Evolutionary conservation across 1,140 invertebrate species (phyloP), one percentile per base, ranked within the genome.

Genomic region (Mactra quadrangularis): DNA sequence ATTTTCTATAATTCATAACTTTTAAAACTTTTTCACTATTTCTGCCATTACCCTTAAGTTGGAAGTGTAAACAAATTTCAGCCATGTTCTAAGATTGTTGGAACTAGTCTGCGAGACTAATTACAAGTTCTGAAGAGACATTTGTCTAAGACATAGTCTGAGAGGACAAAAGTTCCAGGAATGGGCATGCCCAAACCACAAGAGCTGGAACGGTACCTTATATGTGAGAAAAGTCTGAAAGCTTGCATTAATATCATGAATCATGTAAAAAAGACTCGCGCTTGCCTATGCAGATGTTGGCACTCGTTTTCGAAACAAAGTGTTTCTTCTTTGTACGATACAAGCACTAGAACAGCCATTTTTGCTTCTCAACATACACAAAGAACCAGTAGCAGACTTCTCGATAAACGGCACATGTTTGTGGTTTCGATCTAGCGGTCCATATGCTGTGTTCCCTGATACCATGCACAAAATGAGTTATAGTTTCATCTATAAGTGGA

Each of bases 391-490:
- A 68, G 45, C 38, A 41, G 38, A 41, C 38, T 7, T 41, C 38
- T 15, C 38, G 38, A 41, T 52, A 27, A 41, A 50, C 9, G 59
- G 55, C 74, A 76, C 74, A 76, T 76, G 74, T 62, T 76, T 76
- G 74, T 76, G 74, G 74, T 76, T 60, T 76, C n/a, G 2, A 31
- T 29, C 47, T 22, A 55, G 27, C 9, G 45, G 25, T 60, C 74
- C 74, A 76, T 76, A 76, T 76, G 74, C 74, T 76, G 22, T n/a
- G 22, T 72, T 76, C 59, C 59, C 41, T 60, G 55, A 22, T 13
- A 62, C 13, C 74, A 76, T 76, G 74, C 62, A 55, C 74, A 76
- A 35, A 60, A 45, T 60, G 38, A 41, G 38, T 62, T 45, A 62
- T 74, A 59, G 38, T 74, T 74, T 52, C 41, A 57, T 27, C 35